Conservation (phyloP, 1,140 invertebrate genomes). For the Prorops nasuta region DNA sequence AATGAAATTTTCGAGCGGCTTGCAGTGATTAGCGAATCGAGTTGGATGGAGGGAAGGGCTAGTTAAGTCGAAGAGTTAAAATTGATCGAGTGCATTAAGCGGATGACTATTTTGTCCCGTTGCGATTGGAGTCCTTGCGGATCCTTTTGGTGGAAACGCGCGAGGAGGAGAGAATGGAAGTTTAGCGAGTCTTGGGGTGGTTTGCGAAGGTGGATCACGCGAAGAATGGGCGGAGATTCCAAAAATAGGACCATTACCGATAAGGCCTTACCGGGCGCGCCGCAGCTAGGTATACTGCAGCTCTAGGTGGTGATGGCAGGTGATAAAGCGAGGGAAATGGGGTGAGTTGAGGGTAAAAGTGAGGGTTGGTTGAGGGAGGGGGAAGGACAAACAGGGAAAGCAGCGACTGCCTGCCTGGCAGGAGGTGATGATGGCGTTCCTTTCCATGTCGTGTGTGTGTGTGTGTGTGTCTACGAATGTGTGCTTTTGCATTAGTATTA, state of each 20-base stretch:
- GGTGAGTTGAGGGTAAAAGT: constrained; percentile 39
- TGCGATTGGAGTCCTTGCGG: no score
- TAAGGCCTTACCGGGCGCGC: constrained; percentile 38
- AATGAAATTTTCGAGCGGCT: no score
- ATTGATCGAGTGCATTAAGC: no score
- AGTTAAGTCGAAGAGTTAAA: no score
- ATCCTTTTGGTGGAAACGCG: no score
- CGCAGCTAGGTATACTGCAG: constrained; percentile 10
- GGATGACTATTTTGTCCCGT: no score
- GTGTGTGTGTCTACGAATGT: no score
- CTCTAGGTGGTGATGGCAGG: constrained; percentile 46
- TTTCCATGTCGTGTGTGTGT: no score
- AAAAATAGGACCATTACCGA: constrained; percentile 57
- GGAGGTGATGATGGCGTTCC: constrained; percentile 15
- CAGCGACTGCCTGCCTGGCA: no score
- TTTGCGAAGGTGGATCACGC: constrained; percentile 47
- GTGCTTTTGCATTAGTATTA: no score
- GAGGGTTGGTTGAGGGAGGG: constrained; percentile 20
- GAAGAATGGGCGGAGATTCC: constrained; percentile 55
- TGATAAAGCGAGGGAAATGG: constrained; percentile 47
- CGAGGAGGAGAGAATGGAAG: neutral
- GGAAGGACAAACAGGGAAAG: constrained; percentile 11
- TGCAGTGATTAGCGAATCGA: no score
- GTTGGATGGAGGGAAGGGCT: no score
- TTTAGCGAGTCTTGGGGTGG: neutral